phyloP scores from a whole-genome alignment of 2,113 vertebrate genomes.

The Caranx melampygus region DNA sequence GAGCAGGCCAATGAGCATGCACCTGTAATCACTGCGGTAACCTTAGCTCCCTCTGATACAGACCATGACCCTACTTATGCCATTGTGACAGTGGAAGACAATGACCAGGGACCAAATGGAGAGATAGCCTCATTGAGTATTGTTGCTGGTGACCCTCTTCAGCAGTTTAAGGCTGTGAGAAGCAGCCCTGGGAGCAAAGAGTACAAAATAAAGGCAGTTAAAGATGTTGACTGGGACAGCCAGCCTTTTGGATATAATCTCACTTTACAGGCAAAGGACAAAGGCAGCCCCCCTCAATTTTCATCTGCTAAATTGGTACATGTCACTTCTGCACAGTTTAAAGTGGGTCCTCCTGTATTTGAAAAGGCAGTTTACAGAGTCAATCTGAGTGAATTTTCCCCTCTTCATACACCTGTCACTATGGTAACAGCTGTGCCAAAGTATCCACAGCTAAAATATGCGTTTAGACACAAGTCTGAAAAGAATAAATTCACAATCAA shows the following conservation, averaged over 20 bases:
- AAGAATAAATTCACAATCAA: slow-evolving; percentile 90
- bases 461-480: slow-evolving; percentile 87
- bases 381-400: slow-evolving; percentile 94
- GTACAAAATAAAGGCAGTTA: slow-evolving; percentile 92
- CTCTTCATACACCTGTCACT: slow-evolving; percentile 91
- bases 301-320: slow-evolving; percentile 92
- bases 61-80: slow-evolving; percentile 92
- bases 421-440: slow-evolving; percentile 90
- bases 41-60: slow-evolving; percentile 85
- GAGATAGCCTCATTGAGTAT: slow-evolving; percentile 94
- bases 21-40: slow-evolving; percentile 89
- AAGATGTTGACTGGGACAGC: slow-evolving; percentile 90
- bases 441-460: slow-evolving; percentile 89
- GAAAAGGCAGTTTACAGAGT: slow-evolving; percentile 92
- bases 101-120: slow-evolving; percentile 91
- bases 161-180: slow-evolving; percentile 91
- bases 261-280: slow-evolving; percentile 97
- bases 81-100: slow-evolving; percentile 91
- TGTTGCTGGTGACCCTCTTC: slow-evolving; percentile 92
- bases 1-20: slow-evolving; percentile 94
- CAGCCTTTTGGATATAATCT: slow-evolving; percentile 95
- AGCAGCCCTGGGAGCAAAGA: slow-evolving; percentile 93
- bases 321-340: slow-evolving; percentile 90
- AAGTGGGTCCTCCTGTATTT: slow-evolving; percentile 89
- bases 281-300: slow-evolving; percentile 92